Evolutionary conservation across 2,888 invertebrate species (phyloP).

Genomic region (Mesorhabditis belari): DNA sequence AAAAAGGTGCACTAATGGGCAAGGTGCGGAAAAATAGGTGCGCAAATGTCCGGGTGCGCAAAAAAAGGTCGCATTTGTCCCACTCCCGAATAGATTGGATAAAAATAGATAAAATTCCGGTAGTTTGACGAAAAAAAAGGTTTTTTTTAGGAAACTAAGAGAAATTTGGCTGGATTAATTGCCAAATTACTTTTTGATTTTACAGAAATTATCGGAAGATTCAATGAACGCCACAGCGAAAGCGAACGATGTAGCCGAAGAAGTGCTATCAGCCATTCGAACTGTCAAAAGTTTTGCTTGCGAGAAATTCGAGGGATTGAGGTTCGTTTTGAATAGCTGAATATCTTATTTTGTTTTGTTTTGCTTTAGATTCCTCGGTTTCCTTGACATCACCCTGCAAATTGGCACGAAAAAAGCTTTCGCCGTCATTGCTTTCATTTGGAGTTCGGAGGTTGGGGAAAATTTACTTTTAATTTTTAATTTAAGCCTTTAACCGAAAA

Average conservation of each 20-base stretch:
- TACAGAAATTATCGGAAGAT: constrained; percentile 54
- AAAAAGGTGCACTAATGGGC: too few relatives aligned
- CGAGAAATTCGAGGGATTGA: constrained; percentile 52
- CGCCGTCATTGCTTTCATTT: constrained; percentile 54
- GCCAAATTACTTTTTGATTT: constrained; percentile 3
- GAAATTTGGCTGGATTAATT: neutral
- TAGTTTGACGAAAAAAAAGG: too few relatives aligned
- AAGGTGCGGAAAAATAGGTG: too few relatives aligned
- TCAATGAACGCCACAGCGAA: constrained; percentile 55
- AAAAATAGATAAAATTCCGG: too few relatives aligned
- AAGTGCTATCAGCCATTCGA: constrained; percentile 54
- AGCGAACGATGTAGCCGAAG: constrained; percentile 57
- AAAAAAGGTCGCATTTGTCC: too few relatives aligned
- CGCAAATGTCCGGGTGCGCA: too few relatives aligned
- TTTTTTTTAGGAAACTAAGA: too few relatives aligned
- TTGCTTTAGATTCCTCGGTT: constrained; percentile 41
- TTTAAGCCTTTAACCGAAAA: neutral
- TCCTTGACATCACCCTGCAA: constrained; percentile 39
- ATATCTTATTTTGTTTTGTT: neutral
- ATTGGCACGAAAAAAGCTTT: constrained; percentile 51
- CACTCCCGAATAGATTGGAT: too few relatives aligned
- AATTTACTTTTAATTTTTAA: neutral
- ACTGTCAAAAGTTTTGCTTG: constrained; percentile 57
- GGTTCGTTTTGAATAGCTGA: constrained; percentile 7
- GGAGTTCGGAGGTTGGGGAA: constrained; percentile 50